Evolutionary conservation across 1,140 invertebrate genomes (phyloP), one percentile per base, ranked within the genome.

Genomic region (Globodera ellingtonae): DNA sequence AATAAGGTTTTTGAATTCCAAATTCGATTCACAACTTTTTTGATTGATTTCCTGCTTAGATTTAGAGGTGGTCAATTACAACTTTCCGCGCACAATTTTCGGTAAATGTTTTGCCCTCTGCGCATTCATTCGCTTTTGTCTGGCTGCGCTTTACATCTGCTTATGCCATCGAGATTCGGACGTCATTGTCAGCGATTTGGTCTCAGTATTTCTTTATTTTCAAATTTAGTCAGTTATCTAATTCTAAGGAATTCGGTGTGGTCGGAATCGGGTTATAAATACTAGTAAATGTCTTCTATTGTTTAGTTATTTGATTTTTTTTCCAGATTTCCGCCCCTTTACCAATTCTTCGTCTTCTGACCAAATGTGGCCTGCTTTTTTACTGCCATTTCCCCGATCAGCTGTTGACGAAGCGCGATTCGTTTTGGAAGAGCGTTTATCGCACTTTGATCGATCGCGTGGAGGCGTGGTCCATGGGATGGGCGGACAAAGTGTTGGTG

Each of bases 341-440:
- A 13, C 70, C 81, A 48, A 71, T 89, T 48, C 24, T 91, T 86
- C 80, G 89, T 86, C 86, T 94, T 84, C 91, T 92, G 69, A 44
- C 75, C 44, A 89, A 91, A 10, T 92, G 92, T 79, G 91, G 93
- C 85, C 92, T 98, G 15, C 89, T 98, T 7, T 99, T 97, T 90
- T 99, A 99, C 86, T 99, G 97, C 86, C 98, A 99, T 91, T 95
- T 96, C 91, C 98, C 98, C 0, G 98, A 99, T 91, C 94, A 95
- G 87, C 91, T 99, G 4, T 91, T 98, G 2, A 93, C 94, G 18
- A 91, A 92, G 79, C 93, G 92, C 24, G 92, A 93, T 0, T 82
- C 90, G 1, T 85, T 94, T 0, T 76, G 73, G 65, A 67, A 81
- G 18, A 73, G 78, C 24, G 73, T 95, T 0, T 99, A 99, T 90